phyloP scores from a whole-genome alignment of 2,888 invertebrate species.

The Agapostemon virescens region DNA sequence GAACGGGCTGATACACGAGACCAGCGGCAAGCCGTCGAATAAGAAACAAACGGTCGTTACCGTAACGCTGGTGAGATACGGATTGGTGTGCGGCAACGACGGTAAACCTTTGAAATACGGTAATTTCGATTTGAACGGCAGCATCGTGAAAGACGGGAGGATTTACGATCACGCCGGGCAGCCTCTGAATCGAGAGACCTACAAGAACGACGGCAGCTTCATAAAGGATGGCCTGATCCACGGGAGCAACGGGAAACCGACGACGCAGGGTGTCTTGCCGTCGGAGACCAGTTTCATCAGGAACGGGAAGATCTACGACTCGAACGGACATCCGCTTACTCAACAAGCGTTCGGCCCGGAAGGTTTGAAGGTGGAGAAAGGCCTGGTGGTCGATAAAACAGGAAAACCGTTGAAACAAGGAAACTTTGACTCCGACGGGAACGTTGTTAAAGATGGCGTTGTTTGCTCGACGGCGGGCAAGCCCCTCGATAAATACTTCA shows the following conservation, averaged over 20 bases:
- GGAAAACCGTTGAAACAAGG: conserved; percentile 74
- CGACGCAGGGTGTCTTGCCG: conserved; percentile 68
- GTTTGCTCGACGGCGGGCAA: conserved; percentile 72
- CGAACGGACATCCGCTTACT: conserved; percentile 72
- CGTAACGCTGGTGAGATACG: conserved; percentile 74
- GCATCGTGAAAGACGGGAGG: conserved; percentile 73
- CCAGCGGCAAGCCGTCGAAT: conserved; percentile 72
- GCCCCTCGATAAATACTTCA: conserved; percentile 75
- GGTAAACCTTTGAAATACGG: conserved; percentile 75
- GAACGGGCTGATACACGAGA: conserved; percentile 73
- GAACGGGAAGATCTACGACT: conserved; percentile 73
- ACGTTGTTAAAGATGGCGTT: conserved; percentile 75
- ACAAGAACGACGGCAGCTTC: conserved; percentile 69
- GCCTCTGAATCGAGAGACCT: conserved; percentile 70
- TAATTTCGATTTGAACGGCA: conserved; percentile 73
- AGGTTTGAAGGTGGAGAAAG: conserved; percentile 73
- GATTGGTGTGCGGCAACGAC: conserved; percentile 73
- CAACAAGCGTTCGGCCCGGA: conserved; percentile 78
- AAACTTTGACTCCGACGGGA: conserved; percentile 75
- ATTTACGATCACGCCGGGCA: conserved; percentile 72
- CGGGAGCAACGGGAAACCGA: conserved; percentile 71
- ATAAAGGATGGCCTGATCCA: conserved; percentile 75
- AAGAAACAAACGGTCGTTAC: conserved; percentile 70
- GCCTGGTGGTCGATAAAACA: conserved; percentile 73
- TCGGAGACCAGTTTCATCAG: conserved; percentile 74